These are phyloP conservation scores for Amphipyra berbera DNA, from an alignment of 2,888 invertebrate species.

Conservation along the genomic window DNA sequence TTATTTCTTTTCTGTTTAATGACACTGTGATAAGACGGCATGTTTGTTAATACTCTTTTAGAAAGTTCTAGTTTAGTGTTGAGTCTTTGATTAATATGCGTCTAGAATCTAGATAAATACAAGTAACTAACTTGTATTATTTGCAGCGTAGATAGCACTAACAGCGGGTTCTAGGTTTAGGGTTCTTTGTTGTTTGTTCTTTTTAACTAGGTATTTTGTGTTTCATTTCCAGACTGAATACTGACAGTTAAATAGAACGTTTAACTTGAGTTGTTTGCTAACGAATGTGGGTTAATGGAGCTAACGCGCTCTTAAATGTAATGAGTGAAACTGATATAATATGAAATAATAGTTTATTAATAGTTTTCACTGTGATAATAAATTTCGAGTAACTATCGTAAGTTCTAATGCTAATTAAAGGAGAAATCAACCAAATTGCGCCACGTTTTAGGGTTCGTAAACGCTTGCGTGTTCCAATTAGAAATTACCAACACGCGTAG, in stretches of 20 bases:
- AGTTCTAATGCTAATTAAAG: conserved; percentile 16
- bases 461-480: conserved; percentile 29
- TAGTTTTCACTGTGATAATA: conserved; percentile 5
- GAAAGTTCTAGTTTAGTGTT: conserved; percentile 18
- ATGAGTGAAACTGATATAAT: conserved; percentile 29
- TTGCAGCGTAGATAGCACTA: conserved; percentile 46
- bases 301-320: conserved; percentile 16
- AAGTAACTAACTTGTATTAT: conserved; percentile 24
- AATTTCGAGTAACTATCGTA: conserved; percentile 6
- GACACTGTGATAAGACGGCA: conserved; percentile 48
- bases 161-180: conserved; percentile 51
- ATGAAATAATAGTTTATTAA: conserved; percentile 9
- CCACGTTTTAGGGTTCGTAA: conserved; percentile 9
- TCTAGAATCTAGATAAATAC: conserved; percentile 5
- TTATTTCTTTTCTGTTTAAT: conserved; percentile 26
- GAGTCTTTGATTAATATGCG: conserved; percentile 21
- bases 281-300: conserved; percentile 20
- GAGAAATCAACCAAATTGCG: conserved; percentile 21
- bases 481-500: conserved; percentile 13
- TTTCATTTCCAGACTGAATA: background rate
- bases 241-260: conserved; percentile 2
- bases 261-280: conserved; percentile 11
- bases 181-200: conserved; percentile 36
- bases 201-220: conserved; percentile 8
- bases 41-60: conserved; percentile 30